Conservation (phyloP, 2,797 vertebrate species). For the Typhlichthys eigenmanni region DNA sequence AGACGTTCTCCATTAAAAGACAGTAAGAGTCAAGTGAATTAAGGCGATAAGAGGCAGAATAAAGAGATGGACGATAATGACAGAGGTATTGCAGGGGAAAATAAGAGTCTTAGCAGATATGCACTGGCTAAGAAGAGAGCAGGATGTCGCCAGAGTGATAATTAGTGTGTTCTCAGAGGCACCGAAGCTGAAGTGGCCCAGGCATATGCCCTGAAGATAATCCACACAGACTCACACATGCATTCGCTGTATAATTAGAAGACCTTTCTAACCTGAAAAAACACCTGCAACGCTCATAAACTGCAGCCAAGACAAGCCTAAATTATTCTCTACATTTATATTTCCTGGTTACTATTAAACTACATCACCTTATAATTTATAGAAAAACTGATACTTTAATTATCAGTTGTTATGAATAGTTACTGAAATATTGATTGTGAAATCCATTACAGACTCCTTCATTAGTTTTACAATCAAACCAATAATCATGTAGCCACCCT, state of each 20-base stretch:
- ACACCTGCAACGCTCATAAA: not conserved
- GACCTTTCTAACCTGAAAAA: not conserved
- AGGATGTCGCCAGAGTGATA: slow-evolving; percentile 34
- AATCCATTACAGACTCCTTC: too few relatives aligned
- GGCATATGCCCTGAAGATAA: slow-evolving; percentile 20
- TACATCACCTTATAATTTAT: too few relatives aligned
- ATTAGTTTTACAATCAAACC: too few relatives aligned
- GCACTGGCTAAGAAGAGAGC: slow-evolving; percentile 26
- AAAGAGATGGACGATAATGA: slow-evolving; percentile 4
- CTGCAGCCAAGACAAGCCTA: too few relatives aligned
- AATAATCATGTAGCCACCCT: too few relatives aligned
- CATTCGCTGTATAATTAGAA: not conserved
- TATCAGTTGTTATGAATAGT: not conserved
- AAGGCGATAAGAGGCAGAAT: slow-evolving; percentile 5
- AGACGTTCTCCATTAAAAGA: slow-evolving; percentile 37
- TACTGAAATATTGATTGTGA: not conserved
- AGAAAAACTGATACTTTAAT: too few relatives aligned
- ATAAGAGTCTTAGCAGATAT: slow-evolving; percentile 18
- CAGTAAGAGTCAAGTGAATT: slow-evolving; percentile 14
- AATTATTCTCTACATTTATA: too few relatives aligned
- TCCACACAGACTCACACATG: not conserved
- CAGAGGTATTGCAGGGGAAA: slow-evolving; percentile 4
- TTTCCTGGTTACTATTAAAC: too few relatives aligned
- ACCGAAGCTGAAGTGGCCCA: slow-evolving; percentile 25
- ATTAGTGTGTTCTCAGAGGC: slow-evolving; percentile 46